A percentile compares a stretch with the other conserved stretches of the same genome.
These are phyloP conservation scores for Drosophila ezoana DNA, from an alignment of 2,888 invertebrate genomes.

Conservation along the genomic window DNA sequence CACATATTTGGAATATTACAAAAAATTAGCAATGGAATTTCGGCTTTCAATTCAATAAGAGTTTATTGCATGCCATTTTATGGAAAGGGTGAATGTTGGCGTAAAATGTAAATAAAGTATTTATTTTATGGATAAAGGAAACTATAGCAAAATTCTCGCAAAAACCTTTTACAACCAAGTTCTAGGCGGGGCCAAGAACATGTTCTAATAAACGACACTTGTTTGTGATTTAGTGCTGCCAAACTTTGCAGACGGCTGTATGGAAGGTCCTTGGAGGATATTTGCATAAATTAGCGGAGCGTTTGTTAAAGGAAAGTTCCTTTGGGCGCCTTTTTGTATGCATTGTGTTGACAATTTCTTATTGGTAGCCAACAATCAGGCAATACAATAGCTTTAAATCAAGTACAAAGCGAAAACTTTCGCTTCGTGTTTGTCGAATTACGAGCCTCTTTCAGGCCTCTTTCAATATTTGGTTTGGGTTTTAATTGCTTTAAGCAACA, in stretches of 20 bases:
- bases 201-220: constrained; percentile 26
- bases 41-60: too few relatives aligned
- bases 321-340: constrained; percentile 9
- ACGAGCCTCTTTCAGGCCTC: background rate
- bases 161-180: background rate
- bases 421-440: background rate
- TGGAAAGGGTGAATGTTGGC: too few relatives aligned
- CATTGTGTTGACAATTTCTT: constrained; percentile 29
- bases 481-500: constrained; percentile 66
- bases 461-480: constrained; percentile 56
- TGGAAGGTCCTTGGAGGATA: constrained; percentile 50
- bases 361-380: constrained; percentile 9
- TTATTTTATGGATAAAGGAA: background rate
- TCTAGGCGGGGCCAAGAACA: constrained; percentile 2
- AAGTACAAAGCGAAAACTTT: constrained; percentile 12
- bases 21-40: too few relatives aligned
- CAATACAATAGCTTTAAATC: constrained; percentile 46
- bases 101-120: too few relatives aligned
- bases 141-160: background rate
- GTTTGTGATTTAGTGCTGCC: constrained; percentile 56
- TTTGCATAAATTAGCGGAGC: constrained; percentile 66
- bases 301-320: constrained; percentile 37
- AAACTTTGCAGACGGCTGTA: constrained; percentile 45
- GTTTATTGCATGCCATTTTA: too few relatives aligned
- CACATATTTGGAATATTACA: too few relatives aligned